A percentile compares a stretch with the other conserved stretches of the same genome.
Conservation (phyloP, 2,888 invertebrate genomes). For the Globia sparganii region DNA sequence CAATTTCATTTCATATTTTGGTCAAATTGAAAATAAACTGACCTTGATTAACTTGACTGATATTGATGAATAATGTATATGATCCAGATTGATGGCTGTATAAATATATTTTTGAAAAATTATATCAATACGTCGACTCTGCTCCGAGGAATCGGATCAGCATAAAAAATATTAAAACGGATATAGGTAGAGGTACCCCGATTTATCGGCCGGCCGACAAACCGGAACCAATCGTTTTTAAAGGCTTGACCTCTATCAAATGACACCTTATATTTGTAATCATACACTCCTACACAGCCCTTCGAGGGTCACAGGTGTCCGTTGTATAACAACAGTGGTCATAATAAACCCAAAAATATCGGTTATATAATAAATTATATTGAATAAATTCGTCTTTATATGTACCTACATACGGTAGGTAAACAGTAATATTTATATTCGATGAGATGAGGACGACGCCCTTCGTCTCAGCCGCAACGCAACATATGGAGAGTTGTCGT, state of each 20-base stretch:
- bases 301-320: slow-evolving; percentile 24
- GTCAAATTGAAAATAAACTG: neutral
- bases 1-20: neutral
- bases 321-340: slow-evolving; percentile 14
- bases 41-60: neutral
- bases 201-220: neutral
- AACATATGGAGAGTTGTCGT: slow-evolving; percentile 75
- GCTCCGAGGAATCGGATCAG: neutral
- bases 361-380: slow-evolving; percentile 13
- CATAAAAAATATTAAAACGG: neutral
- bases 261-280: neutral
- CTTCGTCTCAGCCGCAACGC: slow-evolving; percentile 70
- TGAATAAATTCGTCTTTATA: slow-evolving; percentile 46
- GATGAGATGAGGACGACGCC: slow-evolving; percentile 75
- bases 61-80: neutral
- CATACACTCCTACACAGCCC: slow-evolving; percentile 12
- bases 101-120: too few species aligned
- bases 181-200: neutral
- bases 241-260: slow-evolving; percentile 24
- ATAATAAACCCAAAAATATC: slow-evolving; percentile 21
- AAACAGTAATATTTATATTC: slow-evolving; percentile 52
- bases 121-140: too few species aligned
- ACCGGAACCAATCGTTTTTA: slow-evolving; percentile 19
- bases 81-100: neutral
- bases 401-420: slow-evolving; percentile 17